Base-by-base conservation (phyloP, 1,140 invertebrate genomes). In the Saccostrea glomerata region DNA sequence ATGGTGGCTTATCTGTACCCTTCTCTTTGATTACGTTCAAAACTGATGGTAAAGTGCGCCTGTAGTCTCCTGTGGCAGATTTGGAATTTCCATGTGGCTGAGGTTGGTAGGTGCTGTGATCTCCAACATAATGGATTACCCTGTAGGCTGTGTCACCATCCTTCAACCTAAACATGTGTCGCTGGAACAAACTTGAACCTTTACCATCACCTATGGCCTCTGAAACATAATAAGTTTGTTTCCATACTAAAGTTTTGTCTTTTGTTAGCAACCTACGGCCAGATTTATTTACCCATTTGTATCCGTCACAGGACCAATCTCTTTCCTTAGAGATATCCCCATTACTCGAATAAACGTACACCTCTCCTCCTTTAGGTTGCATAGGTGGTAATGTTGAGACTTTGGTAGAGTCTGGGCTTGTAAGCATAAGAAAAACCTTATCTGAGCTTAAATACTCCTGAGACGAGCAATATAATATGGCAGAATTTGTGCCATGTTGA, bases 91-190 rank as follows among this genome's bases (percentile, higher is more conserved):
- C 60, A 70, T 85, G 87, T 9, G 66, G 40, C 15, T 40, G 11
- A 11, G 60, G 30, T 12, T 60, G 23, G 73, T 73, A 85, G 13
- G 17, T 30, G 4, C 36, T 55, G n/a, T 88, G 60, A 88, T 88
- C 83, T 1, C 87, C 87, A 23, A 88, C 40, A 25, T 88, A 85
- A 17, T 88, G 87, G 20, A 85, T 70, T 5, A 88, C n/a, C n/a
- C 13, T 86, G 12, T 66, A 54, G 11, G 4, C 2, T 11, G 30
- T 11, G 12, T 60, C 20, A 20, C 55, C 82, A 60, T 60, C 58
- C 20, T 60, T 60, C 12, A 60, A 17, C 12, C 58, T 60, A 54
- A 60, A 88, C 25, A 86, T 56, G 0, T 84, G 23, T 13, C 55
- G 47, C 20, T 36, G 9, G 77, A 88, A 88, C 11, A 36, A 9